Base-by-base conservation (phyloP, 2,113 vertebrate genomes). In the Laterallus jamaicensis region DNA sequence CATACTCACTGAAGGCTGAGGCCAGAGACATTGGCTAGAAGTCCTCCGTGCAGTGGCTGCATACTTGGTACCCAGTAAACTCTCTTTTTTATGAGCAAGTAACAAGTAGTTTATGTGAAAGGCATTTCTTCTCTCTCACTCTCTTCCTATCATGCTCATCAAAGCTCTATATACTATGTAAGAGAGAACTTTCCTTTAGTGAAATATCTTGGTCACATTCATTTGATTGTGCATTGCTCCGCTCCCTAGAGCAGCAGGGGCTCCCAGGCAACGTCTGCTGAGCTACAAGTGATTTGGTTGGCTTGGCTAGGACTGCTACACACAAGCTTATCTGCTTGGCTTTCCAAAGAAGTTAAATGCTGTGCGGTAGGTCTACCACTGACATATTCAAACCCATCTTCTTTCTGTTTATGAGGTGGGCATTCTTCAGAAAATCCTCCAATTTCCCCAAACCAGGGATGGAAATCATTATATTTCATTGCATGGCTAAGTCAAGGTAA, bases 61-160 rank as follows among this genome's bases (percentile, higher is more conserved):
- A 19, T 78, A 59, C 32, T 49, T 52, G 15, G 11, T 88, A 26
- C 42, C 60, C 25, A 44, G 22, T 60, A 60, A 68, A 60, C 9
- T 3, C 1, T 31, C 28, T 71, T 67, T 68, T 2, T 19, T 64
- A 40, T n/a, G 81, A 69, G 35, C 24, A 74, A 73, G 52, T 52
- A 39, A 68, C 28, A 92, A 25, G n/a, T 75, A 59, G n/a, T 67
- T 24, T 7, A 4, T 29, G 31, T 17, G 12, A 62, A 56, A 59
- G 6, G 18, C 0, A 0, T 86, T 73, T 52, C 5, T 77, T 50
- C 28, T 89, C 49, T 59, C 0, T 12, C 44, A 47, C n/a, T 52
- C 11, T 22, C 19, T 54, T 70, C 12, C 22, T 60, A 8, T 47
- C 3, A 4, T 25, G 13, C 4, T 7, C 15, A 35, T 75, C 52